Percentiles rank a stretch among this genome's conserved stretches.
These are phyloP conservation scores for Mohoua ochrocephala DNA, from an alignment of 2,113 vertebrate genomes.

Conservation along the genomic window DNA sequence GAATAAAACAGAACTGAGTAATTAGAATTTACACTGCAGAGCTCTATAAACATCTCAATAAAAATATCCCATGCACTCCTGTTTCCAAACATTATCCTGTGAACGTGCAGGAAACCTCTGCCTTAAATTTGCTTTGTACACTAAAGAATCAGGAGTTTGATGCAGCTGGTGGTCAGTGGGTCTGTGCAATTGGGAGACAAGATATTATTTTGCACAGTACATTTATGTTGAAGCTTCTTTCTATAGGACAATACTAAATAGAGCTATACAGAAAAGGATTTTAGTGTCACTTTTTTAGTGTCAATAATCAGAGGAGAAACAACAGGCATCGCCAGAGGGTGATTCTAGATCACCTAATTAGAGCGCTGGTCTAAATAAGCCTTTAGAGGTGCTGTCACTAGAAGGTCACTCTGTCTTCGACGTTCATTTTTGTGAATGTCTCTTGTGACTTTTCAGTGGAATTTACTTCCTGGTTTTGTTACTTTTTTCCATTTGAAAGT, in stretches of 20 bases:
- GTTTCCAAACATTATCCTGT: neutral
- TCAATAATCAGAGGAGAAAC: neutral
- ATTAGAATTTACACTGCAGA: neutral
- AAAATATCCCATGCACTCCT: neutral
- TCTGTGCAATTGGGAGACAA: neutral
- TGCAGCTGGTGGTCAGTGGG: neutral
- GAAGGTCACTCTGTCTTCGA: neutral
- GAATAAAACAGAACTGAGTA: neutral
- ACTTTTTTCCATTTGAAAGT: neutral
- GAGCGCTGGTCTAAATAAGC: neutral
- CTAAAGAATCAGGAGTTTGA: neutral
- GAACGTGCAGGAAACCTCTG: neutral
- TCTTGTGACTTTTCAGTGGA: neutral
- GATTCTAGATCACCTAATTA: neutral
- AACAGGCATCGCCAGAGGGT: neutral
- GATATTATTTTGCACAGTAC: neutral
- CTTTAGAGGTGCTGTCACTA: neutral
- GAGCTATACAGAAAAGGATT: neutral
- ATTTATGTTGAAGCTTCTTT: neutral
- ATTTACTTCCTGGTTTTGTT: neutral
- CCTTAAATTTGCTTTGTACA: neutral
- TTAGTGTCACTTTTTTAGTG: too few species aligned
- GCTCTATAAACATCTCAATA: neutral
- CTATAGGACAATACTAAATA: neutral
- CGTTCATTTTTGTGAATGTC: neutral